Evolutionary conservation across 2,888 invertebrate species (phyloP), one percentile per base, ranked within the genome.

Genomic region (Geotrupes spiniger): DNA sequence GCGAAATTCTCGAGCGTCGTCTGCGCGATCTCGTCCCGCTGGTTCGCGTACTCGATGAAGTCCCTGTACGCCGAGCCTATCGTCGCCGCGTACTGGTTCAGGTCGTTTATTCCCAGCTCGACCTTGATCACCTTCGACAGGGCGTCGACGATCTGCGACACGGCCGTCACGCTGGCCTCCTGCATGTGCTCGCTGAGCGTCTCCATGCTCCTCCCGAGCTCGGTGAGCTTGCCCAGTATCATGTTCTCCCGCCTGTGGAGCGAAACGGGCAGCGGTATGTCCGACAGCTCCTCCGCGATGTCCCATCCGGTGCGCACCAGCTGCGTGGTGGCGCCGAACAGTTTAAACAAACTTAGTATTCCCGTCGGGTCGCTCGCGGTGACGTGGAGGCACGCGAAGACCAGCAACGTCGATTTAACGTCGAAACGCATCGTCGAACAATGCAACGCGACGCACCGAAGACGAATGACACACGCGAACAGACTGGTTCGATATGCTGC

Each of bases 1-100:
- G 89, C 87, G 64, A 89, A 89, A 62, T 83, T 79, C 63, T 85
- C 76, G 54, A 89, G 64, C 4, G 90, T 90, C 49, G 75, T 74
- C 53, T 74, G 67, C 65, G 89, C 86, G 56, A 83, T 38, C 1
- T 59, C 53, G 8, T 64, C 57, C 4, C 59, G 49, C 6, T 58
- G 51, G 4, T 73, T 67, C 43, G 80, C 76, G 63, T 84, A 83
- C 42, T 76, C 76, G 51, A 77, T 66, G 81, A 86, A 84, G 61
- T 78, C 74, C 17, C 75, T 66, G 56, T 83, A 81, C 2, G 80
- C 78, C 17, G 79, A 75, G 38, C 81, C 75, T 33, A 87, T 78
- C 10, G 81, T 72, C 45, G 77, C 76, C 51, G 84, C 66, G 52
- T 82, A 72, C 56, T 83, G 81, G 4, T 79, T 68, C 53, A 89